Evolutionary conservation across 2,888 invertebrate genomes (phyloP), one percentile per base, ranked within the genome.

Genomic region (Andrena camellia): DNA sequence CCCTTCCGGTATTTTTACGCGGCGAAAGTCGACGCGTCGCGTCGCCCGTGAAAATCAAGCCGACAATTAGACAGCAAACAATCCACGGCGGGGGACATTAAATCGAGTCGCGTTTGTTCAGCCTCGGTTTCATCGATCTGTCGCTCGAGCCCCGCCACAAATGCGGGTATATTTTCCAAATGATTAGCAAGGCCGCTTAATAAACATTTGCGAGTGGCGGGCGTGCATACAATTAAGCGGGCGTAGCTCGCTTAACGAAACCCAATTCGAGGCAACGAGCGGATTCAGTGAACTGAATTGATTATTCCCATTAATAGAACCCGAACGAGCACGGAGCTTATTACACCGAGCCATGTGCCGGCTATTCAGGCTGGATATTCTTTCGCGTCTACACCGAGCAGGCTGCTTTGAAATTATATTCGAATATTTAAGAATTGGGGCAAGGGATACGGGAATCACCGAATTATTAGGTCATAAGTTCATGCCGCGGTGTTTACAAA

Each of bases 281-380:
- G 64, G 48, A 68, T 72, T 70, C 57, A 20, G n/a, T 33, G 52
- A 35, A 29, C 26, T 54, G 64, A 72, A 79, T 78, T 84, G 78
- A 83, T 84, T 83, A 84, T 64, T 54, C 63, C 57, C 35, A 60
- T 72, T 78, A 76, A 78, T 78, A 59, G 71, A 71, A 29, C 63
- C 63, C 69, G 67, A 35, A 29, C 59, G 31, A 42, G 31, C 42
- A 8, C 57, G 3, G 6, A 23, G 68, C 60, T 50, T 62, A 71
- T 77, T 80, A 62, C 48, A 69, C 31, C 26, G 23, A 42, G n/a
- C 10, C 5, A 66, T 60, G 42, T 17, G 20, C 26, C 23, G 13
- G 20, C 17, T 10, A 33, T 33, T 69, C 35, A 10, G 26, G 10
- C 3, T 2, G 26, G 29, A 33, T 20, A 60, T 33, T 54, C 54